Evolutionary conservation across 2,113 vertebrate genomes (phyloP), one percentile per base, ranked within the genome.

Genomic region (Poicephalus meyeri): DNA sequence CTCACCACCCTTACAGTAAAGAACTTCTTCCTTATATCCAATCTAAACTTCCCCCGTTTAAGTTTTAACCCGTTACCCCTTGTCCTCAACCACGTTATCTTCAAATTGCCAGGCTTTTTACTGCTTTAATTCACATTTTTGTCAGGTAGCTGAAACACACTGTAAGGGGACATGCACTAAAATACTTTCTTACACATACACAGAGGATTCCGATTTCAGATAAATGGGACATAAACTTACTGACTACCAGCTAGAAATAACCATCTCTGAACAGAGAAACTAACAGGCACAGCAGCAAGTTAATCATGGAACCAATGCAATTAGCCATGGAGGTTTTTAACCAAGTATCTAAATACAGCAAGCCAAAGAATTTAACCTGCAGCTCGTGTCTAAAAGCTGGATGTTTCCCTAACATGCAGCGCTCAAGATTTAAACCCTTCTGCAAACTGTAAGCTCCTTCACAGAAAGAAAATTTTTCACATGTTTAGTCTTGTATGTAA

Each of bases 391-490:
- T 80, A 52, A 79, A 73, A 80, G n/a, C 7, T 63, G 52, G 9
- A 0, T 53, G 74, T 61, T 39, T 53, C 41, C 55, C 24, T 16
- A 31, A 46, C 1, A 5, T 0, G 3, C 3, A 46, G 39, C 16
- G 10, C 17, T 12, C 4, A 21, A n/a, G 33, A 52, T 64, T 55
- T 69, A 28, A 68, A 87, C 41, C 9, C 16, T 74, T n/a, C 42
- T 50, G 44, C 15, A 58, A 42, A 23, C 4, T 28, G 1, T 20
- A 79, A 73, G 21, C 12, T 73, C 11, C 44, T 70, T 39, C 37
- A 80, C 7, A 70, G 50, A 37, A 74, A 71, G 9, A 20, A 52
- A 25, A 13, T 11, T 50, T 61, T 63, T 17, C 49, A 55, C 29
- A 21, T 41, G 39, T 29, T 69, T 10, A 46, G 21, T 49, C 1